Evolutionary conservation across 2,113 vertebrate genomes (phyloP), one percentile per base, ranked within the genome.

Genomic region (Paramormyrops kingsleyae): DNA sequence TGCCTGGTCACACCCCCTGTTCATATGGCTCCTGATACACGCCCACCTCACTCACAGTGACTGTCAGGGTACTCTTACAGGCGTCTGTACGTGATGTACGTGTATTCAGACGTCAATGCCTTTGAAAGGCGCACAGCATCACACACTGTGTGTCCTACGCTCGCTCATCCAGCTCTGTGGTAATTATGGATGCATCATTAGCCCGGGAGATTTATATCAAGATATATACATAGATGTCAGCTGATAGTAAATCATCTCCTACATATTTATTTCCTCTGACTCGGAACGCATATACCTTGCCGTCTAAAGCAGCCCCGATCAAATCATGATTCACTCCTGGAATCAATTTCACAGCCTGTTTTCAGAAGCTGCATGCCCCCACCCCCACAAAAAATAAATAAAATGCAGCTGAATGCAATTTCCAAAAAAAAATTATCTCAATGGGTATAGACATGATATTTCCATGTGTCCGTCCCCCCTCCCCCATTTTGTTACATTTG

Each of bases 251-350:
- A 88, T 88, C 52, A 56, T 53, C 50, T 87, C 31, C 50, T 87
- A 15, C 27, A 66, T 46, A 44, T 88, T 88, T 59, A 24, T 62
- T 88, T 88, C 59, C 35, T 44, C 52, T 44, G 31, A n/a, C 39
- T 88, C 31, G 8, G 4, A 35, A 80, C 19, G 42, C 27, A 52
- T 70, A 27, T 46, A 89, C 91, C 90, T 91, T n/a, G 90, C 94
- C 95, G 93, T 95, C 94, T 93, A 89, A 90, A 89, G 90, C 91
- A 87, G 42, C 87, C 5, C 5, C 94, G 95, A 96, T 95, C 94
- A 96, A 93, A 95, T 95, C 93, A 88, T 91, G 94, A 96, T 95
- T 95, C 96, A 94, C 94, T 95, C 95, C 94, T 94, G 94, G 94
- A 96, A 96, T 96, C 95, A 95, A 96, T 96, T 96, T 93, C 92